phyloP scores from a whole-genome alignment of 2,113 vertebrate species.

The Spilogale gracilis region DNA sequence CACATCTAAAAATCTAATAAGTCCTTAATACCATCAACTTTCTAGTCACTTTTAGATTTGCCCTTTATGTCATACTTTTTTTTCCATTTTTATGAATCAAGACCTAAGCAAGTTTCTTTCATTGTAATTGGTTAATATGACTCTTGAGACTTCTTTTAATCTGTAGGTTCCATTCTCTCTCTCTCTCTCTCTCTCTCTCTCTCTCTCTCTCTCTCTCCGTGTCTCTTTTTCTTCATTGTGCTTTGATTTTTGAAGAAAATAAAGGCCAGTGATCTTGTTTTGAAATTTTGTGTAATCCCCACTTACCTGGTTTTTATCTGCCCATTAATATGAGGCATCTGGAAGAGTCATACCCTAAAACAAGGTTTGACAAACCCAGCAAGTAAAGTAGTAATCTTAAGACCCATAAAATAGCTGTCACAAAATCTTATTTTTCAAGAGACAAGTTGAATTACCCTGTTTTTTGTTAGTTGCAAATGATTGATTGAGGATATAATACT shows the following conservation, averaged over 20 bases:
- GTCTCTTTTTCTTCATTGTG: not conserved
- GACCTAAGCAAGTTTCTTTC: slow-evolving; percentile 22
- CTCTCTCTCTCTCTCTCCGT: not conserved
- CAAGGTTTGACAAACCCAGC: not conserved
- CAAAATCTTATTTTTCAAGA: slow-evolving; percentile 46
- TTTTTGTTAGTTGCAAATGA: slow-evolving; percentile 34
- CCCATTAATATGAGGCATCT: not conserved
- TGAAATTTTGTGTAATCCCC: not conserved
- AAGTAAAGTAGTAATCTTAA: not conserved
- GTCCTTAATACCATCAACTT: not conserved
- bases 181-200: not conserved
- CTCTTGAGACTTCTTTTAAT: slow-evolving; percentile 28
- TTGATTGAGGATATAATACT: not conserved
- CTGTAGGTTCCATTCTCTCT: not conserved
- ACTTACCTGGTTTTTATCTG: slow-evolving; percentile 10
- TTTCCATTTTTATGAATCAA: slow-evolving; percentile 13
- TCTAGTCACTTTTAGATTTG: slow-evolving; percentile 44
- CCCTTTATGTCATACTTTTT: not conserved
- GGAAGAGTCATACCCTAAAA: slow-evolving; percentile 29
- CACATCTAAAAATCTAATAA: slow-evolving; percentile 27
- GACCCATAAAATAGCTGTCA: slow-evolving; percentile 6
- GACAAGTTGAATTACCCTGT: not conserved
- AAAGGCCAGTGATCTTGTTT: not conserved
- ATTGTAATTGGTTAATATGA: not conserved
- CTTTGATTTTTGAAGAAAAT: slow-evolving; percentile 59